Base-by-base conservation (phyloP, 2,113 vertebrate genomes). In the Podarcis muralis region DNA sequence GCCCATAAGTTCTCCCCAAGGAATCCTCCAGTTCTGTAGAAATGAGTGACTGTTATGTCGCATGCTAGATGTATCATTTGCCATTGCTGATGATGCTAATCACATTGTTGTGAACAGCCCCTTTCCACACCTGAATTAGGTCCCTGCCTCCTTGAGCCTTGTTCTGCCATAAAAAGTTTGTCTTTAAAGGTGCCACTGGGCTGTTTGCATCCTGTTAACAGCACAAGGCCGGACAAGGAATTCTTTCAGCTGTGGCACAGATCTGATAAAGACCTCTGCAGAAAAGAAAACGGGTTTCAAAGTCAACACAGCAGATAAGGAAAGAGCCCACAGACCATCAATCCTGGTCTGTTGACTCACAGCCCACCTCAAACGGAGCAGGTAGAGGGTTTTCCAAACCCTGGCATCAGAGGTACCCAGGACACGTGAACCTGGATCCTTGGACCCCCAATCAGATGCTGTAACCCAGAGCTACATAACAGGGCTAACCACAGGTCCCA, bases 151-250 rank as follows among this genome's bases (percentile, higher is more conserved):
- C 43, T 35, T 2, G 15, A 85, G 12, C 83, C 37, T 62, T 4
- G 30, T 13, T 30, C n/a, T 53, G 69, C 43, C 15, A 37, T 59
- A 11, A 27, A 81, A 62, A 62, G 18, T 82, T 13, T 57, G 79
- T n/a, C 22, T 15, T 75, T n/a, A 62, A 81, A 83, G 71, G 22
- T 82, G 79, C 79, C 79, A 32, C 35, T 15, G 7, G 53, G 40
- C 74, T 88, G 53, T 82, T 88, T 88, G 53, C 30, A 30, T 79
- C 65, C 82, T 90, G 87, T 86, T 76, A 81, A 77, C 25, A 30
- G 53, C 86, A 86, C 76, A 79, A 88, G 89, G 48, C n/a, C 76
- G 65, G 85, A 80, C 59, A 3, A 27, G 32, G 77, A 87, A 68
- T 6, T 30, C n/a, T 69, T 72, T 76, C 69, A 76, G 27, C 59